Conservation (phyloP, 2,888 invertebrate genomes). For the Sthenelais limicola region DNA sequence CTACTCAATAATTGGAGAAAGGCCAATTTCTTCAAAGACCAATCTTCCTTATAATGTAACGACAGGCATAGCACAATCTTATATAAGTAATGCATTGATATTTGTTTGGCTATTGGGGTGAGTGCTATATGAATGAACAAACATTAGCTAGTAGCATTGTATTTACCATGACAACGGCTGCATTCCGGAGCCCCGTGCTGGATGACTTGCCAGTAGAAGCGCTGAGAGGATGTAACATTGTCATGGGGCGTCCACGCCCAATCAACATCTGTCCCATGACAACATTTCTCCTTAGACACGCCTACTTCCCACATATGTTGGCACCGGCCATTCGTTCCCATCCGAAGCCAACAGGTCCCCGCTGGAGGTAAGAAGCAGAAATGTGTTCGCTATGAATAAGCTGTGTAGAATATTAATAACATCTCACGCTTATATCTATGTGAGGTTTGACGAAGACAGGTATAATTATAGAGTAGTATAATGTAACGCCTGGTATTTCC, state of each 20-base stretch:
- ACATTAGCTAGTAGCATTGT: not conserved
- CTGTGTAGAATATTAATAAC: too few species aligned
- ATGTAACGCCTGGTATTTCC: too few species aligned
- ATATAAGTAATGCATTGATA: too few species aligned
- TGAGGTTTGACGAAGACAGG: too few species aligned
- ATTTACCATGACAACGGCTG: conserved; percentile 32
- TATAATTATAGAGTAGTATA: too few species aligned
- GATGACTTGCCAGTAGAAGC: conserved; percentile 34
- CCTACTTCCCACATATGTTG: conserved; percentile 5
- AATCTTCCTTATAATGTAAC: too few species aligned
- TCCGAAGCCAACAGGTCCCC: conserved; percentile 37
- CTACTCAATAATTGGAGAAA: too few species aligned
- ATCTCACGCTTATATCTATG: too few species aligned
- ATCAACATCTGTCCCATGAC: conserved; percentile 4
- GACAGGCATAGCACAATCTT: too few species aligned
- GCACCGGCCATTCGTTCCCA: conserved; percentile 36
- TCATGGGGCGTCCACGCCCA: conserved; percentile 40
- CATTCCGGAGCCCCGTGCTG: conserved; percentile 36
- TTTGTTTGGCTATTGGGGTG: not conserved
- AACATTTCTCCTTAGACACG: conserved; percentile 37
- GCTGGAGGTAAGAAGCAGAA: conserved; percentile 23
- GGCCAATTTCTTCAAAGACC: too few species aligned
- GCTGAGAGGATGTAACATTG: conserved; percentile 11
- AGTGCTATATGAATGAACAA: not conserved
- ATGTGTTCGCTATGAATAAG: too few species aligned